These are phyloP conservation scores for Mythimna pallens DNA, from an alignment of 2,888 invertebrate genomes.

Conservation along the genomic window DNA sequence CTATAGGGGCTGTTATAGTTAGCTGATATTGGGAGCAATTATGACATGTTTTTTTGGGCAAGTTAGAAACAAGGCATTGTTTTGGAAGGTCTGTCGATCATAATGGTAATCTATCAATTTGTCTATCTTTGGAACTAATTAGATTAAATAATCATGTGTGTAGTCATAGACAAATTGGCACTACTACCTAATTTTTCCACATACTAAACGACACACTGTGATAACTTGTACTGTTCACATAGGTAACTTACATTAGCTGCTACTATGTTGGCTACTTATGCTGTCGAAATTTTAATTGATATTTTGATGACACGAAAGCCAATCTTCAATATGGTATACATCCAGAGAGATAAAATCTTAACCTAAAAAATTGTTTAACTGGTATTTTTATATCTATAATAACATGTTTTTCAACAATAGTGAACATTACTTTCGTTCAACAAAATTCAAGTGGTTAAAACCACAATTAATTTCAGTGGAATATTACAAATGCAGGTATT, in stretches of 20 bases:
- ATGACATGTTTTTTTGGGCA: background rate
- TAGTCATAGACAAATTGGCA: too few species aligned
- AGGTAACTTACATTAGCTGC: background rate
- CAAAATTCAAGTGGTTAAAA: conserved; percentile 39
- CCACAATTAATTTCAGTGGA: conserved; percentile 50
- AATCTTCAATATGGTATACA: too few species aligned
- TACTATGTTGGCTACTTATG: too few species aligned
- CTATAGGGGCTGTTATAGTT: background rate
- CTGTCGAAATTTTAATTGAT: too few species aligned
- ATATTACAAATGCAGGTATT: conserved; percentile 55
- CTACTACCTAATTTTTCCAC: too few species aligned
- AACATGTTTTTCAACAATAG: background rate
- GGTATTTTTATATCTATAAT: background rate
- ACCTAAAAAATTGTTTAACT: background rate
- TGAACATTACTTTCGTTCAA: conserved; percentile 28
- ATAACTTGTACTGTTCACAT: too few species aligned
- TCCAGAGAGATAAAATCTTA: background rate
- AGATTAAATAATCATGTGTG: background rate
- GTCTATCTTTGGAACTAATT: background rate
- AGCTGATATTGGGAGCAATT: background rate
- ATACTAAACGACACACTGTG: too few species aligned
- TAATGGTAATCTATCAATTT: background rate
- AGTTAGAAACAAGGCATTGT: background rate
- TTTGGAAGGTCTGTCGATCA: background rate
- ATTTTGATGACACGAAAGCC: too few species aligned